Base-by-base conservation (phyloP, 2,888 invertebrate species). In the Chelonus formosanus region DNA sequence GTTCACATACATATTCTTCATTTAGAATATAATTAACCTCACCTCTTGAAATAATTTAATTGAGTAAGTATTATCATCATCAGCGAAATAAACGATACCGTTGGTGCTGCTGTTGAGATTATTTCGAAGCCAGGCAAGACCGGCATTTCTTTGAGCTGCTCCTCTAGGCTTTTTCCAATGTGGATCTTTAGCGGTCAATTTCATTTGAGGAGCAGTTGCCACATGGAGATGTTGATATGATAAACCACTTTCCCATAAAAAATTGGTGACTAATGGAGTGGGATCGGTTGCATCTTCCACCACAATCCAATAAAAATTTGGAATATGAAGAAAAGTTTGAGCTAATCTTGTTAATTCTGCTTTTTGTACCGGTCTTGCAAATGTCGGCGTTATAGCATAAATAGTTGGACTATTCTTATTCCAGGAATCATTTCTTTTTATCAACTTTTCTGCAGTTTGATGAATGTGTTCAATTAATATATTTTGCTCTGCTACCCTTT, bases 51-150 rank as follows among this genome's bases (percentile, higher is more conserved):
- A 98, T 7, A 98, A 83, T 82, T 94, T 92, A 36, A 96, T 83
- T 56, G 93, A 90, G 80, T 98, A 98, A 0, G 96, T 92, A 82
- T 98, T 98, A 80, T 98, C 98, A 83, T 98, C 98, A 80, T 98
- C 98, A 87, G 97, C 97, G 84, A 98, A 98, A 84, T 93, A 98
- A 0, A 98, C 91, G 47, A 97, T 90, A 8, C 94, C 91, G 76
- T 87, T 83, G 74, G 88, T 87, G 77, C 88, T 87, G 48, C 86
- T 86, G n/a, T 85, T 82, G 43, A 90, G 83, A 82, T 91, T 89
- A 2, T 87, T 85, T 70, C 93, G 85, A 0, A 96, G 85, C 96
- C 96, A 97, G 59, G 89, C 86, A 44, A 97, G 82, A 0, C 93
- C 98, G 50, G 89, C 85, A 84, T 98, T 98, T 67, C 97, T 87